A percentile compares a stretch with the other conserved stretches of the same genome.
Evolutionary conservation across 2,113 vertebrate species (phyloP).

Genomic region (Parus major): DNA sequence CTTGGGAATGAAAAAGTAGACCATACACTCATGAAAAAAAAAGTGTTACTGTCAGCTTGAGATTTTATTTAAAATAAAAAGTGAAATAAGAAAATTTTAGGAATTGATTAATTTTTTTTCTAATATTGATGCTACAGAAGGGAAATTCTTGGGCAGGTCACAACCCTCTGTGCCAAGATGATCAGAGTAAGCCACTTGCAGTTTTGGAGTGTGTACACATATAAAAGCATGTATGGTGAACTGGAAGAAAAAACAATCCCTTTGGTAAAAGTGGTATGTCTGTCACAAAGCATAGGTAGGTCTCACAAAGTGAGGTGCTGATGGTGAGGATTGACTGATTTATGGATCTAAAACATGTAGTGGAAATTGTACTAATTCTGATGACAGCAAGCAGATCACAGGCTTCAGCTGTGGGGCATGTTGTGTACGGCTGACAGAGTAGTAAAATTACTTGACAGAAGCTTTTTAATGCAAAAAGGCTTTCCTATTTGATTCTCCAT

Average conservation of each 20-base stretch:
- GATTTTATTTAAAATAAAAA: background rate
- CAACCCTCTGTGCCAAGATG: background rate
- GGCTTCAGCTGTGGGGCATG: background rate
- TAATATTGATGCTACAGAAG: background rate
- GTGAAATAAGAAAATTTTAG: background rate
- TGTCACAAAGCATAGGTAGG: background rate
- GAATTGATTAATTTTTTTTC: background rate
- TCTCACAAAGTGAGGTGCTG: background rate
- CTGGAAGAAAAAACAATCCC: background rate
- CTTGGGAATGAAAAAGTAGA: background rate
- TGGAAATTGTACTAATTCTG: accelerated
- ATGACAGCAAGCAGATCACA: background rate
- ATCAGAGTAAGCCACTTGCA: background rate
- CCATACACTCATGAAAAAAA: background rate
- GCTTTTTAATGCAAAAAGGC: background rate
- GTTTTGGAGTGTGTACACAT: background rate
- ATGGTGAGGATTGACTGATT: background rate
- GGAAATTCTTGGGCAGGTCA: background rate
- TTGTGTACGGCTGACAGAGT: background rate
- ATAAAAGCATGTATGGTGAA: accelerated
- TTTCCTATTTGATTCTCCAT: background rate
- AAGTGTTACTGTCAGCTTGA: background rate
- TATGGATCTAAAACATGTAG: background rate
- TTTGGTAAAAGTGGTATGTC: background rate
- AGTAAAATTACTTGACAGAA: background rate